phyloP scores from a whole-genome alignment of 2,113 vertebrate genomes.

The Antennarius striatus region DNA sequence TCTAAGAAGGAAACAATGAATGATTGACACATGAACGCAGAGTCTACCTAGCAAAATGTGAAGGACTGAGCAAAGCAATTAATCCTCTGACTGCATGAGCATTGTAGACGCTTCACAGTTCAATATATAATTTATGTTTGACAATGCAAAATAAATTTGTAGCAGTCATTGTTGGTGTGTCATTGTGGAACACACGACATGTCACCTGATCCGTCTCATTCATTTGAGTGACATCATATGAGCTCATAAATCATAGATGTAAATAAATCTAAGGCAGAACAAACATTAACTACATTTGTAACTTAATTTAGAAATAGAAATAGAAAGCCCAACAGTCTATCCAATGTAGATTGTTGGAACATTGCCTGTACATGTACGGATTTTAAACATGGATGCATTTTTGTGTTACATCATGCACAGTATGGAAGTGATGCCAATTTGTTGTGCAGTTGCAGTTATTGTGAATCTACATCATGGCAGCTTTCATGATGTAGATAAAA shows the following conservation, averaged over 20 bases:
- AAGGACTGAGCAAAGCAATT: background rate
- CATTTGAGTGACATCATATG: background rate
- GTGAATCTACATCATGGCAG: too few relatives aligned
- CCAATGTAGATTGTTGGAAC: background rate
- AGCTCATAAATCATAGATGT: background rate
- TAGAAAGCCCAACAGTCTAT: background rate
- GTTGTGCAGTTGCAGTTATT: too few relatives aligned
- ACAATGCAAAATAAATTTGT: too few relatives aligned
- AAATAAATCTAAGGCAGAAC: background rate
- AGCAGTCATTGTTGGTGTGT: too few relatives aligned
- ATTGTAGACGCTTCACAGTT: too few relatives aligned
- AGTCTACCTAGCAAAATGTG: background rate
- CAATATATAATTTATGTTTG: too few relatives aligned
- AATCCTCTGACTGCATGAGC: background rate
- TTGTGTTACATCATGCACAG: too few relatives aligned
- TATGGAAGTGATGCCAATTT: too few relatives aligned
- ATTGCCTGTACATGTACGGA: background rate
- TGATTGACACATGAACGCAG: constrained; percentile 5
- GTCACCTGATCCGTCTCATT: background rate
- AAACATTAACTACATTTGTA: background rate
- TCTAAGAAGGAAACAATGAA: constrained; percentile 16
- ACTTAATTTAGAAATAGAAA: too few relatives aligned
- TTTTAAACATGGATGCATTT: too few relatives aligned
- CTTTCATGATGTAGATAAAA: too few relatives aligned
- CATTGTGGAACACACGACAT: too few relatives aligned